These are phyloP conservation scores for Diarsia rubi DNA, from an alignment of 2,888 invertebrate species.

Conservation along the genomic window DNA sequence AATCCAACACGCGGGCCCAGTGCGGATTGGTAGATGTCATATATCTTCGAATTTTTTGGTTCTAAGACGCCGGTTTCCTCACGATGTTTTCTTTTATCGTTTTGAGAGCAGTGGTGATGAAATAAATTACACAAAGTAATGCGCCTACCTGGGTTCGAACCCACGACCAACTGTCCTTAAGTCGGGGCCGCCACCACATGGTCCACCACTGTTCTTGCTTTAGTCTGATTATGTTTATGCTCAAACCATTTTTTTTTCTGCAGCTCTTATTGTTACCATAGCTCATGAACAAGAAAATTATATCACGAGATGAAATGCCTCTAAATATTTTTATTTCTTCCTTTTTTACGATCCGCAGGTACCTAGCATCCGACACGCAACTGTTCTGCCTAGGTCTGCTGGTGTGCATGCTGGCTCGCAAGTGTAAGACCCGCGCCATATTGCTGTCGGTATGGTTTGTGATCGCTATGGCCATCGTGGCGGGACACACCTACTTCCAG, in stretches of 20 bases:
- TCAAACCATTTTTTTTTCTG: not conserved
- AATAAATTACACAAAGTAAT: too few relatives aligned
- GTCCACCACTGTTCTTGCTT: too few relatives aligned
- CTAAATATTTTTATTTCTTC: not conserved
- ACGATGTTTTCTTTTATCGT: too few relatives aligned
- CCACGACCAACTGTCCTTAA: too few relatives aligned
- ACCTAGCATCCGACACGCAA: slow-evolving; percentile 87
- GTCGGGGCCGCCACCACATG: too few relatives aligned
- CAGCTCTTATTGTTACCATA: not conserved
- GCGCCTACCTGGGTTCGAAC: too few relatives aligned
- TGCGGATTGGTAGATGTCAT: too few relatives aligned
- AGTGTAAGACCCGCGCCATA: slow-evolving; percentile 66
- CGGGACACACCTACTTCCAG: slow-evolving; percentile 81
- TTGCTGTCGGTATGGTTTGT: slow-evolving; percentile 71
- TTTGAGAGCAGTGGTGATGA: too few relatives aligned
- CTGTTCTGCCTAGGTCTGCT: slow-evolving; percentile 83
- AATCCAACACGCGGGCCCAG: too few relatives aligned
- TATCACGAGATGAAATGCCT: not conserved
- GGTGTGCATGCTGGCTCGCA: slow-evolving; percentile 76
- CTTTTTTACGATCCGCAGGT: slow-evolving; percentile 75
- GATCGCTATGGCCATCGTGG: slow-evolving; percentile 73
- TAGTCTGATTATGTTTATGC: too few relatives aligned
- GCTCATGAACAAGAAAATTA: not conserved
- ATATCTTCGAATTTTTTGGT: too few relatives aligned
- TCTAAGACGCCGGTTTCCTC: too few relatives aligned